Evolutionary conservation across 2,797 vertebrate species (phyloP), one percentile per base, ranked within the genome.

Genomic region (Chelon labrosus): DNA sequence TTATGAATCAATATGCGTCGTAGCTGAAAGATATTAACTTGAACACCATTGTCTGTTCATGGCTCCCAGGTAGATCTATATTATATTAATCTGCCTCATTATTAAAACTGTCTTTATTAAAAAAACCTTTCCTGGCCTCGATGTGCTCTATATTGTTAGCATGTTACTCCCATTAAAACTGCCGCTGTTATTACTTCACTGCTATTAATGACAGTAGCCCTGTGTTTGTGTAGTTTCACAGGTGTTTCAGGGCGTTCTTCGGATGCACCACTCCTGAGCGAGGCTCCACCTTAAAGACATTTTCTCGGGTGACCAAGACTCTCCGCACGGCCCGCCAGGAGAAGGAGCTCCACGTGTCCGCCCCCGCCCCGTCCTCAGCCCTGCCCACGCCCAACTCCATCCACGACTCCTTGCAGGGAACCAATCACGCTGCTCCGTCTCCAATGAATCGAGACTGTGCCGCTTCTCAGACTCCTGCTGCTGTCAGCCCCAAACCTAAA

Each of bases 161-260:
- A 0, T 8, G 31, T 35, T 8, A 35, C 7, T 41, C 1, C 39
- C 11, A 7, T 41, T 41, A 41, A 3, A 13, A 10, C 39, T 41
- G 17, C 14, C 7, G 46, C 42, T 46, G 42, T 7, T 42, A 5
- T 42, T 3, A 42, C 42, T 5, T 6, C 46, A 67, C 19, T 16
- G 39, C 12, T 17, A 10, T 53, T 11, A 27, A 7, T 20, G 20
- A n/a, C 25, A 10, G 3, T 51, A 67, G 13, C 14, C 37, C 31
- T 37, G 27, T 84, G 44, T 68, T 37, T 55, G 27, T 74, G 58
- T 31, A 95, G 95, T 95, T 96, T 79, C 93, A 93, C 92, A 94
- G 93, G 76, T 94, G 94, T 84, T 95, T 95, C 86, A 78, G 77
- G 65, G 92, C 92, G 0, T 89, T 95, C 68, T 16, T 95, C 31